phyloP scores from a whole-genome alignment of 2,888 invertebrate genomes.

The Alloplasta piceator region DNA sequence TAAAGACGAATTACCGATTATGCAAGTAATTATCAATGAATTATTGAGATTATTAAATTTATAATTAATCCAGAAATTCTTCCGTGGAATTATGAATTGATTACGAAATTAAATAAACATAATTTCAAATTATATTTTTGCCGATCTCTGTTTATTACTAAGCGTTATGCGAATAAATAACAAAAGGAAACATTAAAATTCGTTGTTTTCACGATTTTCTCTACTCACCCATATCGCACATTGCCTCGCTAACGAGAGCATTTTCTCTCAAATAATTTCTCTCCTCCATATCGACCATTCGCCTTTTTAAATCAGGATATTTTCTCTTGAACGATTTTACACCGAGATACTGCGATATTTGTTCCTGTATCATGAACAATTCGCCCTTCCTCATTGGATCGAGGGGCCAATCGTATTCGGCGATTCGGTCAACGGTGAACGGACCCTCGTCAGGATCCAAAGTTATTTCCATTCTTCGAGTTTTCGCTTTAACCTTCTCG shows the following conservation, averaged over 20 bases:
- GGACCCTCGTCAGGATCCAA: slow-evolving; percentile 83
- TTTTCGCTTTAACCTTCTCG: slow-evolving; percentile 81
- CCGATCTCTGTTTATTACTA: too few species aligned
- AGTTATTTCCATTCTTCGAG: slow-evolving; percentile 82
- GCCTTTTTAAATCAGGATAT: slow-evolving; percentile 93
- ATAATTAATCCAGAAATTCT: too few species aligned
- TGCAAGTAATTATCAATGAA: too few species aligned
- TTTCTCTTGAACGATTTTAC: slow-evolving; percentile 98
- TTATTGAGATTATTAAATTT: too few species aligned
- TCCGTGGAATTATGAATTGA: too few species aligned
- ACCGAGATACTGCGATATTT: slow-evolving; percentile 96
- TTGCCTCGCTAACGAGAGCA: slow-evolving; percentile 93
- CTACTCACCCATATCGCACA: slow-evolving; percentile 94
- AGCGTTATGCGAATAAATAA: too few species aligned
- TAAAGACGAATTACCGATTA: too few species aligned
- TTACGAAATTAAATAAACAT: too few species aligned
- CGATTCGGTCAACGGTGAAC: slow-evolving; percentile 93
- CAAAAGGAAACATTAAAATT: too few species aligned
- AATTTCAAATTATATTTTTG: too few species aligned
- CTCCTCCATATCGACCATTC: slow-evolving; percentile 95
- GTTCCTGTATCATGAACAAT: slow-evolving; percentile 97
- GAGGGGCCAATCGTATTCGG: slow-evolving; percentile 97
- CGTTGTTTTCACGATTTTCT: neutral
- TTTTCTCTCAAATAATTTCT: slow-evolving; percentile 93
- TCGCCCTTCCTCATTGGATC: slow-evolving; percentile 89